Base-by-base conservation (phyloP, 1,140 invertebrate genomes). In the Palaemon carinicauda region DNA sequence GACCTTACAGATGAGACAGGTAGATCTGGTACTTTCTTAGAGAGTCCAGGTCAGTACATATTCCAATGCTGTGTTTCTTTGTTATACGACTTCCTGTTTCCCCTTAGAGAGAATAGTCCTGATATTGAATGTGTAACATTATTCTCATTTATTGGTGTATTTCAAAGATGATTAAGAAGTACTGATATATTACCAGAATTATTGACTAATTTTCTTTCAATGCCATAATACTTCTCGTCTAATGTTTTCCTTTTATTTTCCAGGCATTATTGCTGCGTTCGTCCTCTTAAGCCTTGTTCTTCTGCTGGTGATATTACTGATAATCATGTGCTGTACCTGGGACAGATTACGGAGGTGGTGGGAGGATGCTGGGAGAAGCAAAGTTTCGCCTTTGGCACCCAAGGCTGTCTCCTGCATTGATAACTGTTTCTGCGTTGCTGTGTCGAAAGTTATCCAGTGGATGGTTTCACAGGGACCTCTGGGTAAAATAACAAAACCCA, bases 371-470 rank as follows among this genome's bases (percentile, higher is more conserved):
- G 82, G 82, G 12, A 51, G 53, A 29, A 17, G 7, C n/a, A 52
- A 24, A 2, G 54, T 27, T 50, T 19, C 0, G 7, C 82, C 52
- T 65, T 52, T 54, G 77, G 82, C 27, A 54, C 74, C 53, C 12
- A 41, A 41, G 41, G 41, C 41, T 41, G 74, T 41, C 65, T 65
- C 51, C 33, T 89, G 81, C 69, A 53, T 87, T 10, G 54, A 87
- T 50, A 10, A 41, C 33, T 89, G 81, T 52, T 87, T 53, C 56
- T 85, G 81, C 21, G 77, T 77, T 7, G 41, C 69, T 17, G 60
- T 82, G 88, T 53, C 73, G n/a, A 60, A 73, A 51, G 19, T 53
- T 51, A 80, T 15, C 65, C 15, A 80, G 27, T 84, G 85, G 82
- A 29, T 81, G 27, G 19, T 79, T 27, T 33, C 56, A n/a, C 29